Conservation (phyloP, 1,140 invertebrate genomes). For the Schlechtendalia chinensis region DNA sequence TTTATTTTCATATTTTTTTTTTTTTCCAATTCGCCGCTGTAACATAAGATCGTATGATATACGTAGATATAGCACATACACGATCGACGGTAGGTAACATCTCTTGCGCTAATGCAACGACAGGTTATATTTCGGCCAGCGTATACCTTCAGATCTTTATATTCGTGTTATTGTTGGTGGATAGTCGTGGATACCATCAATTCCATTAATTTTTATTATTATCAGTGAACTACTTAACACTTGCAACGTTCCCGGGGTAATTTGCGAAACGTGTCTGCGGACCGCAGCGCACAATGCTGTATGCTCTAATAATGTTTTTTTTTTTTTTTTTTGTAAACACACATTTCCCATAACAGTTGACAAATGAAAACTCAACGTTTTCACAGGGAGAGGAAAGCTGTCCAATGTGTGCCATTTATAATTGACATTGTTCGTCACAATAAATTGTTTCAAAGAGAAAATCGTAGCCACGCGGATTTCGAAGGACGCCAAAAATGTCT, state of each 20-base stretch:
- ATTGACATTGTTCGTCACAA: too few species aligned
- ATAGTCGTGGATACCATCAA: neutral
- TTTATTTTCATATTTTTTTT: slow-evolving; percentile 33
- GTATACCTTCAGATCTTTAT: slow-evolving; percentile 31
- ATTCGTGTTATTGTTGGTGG: slow-evolving; percentile 12
- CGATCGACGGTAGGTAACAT: slow-evolving; percentile 21
- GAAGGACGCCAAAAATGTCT: too few species aligned
- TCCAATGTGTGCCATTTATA: too few species aligned
- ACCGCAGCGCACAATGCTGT: too few species aligned
- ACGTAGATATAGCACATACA: neutral
- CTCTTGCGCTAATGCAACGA: slow-evolving; percentile 32
- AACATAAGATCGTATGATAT: slow-evolving; percentile 37
- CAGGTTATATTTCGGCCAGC: slow-evolving; percentile 34
- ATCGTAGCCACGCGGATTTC: too few species aligned
- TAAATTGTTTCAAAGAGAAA: too few species aligned
- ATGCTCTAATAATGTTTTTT: too few species aligned
- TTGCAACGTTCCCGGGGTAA: neutral
- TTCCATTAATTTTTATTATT: neutral
- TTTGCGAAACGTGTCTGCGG: neutral
- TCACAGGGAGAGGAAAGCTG: too few species aligned
- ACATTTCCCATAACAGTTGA: too few species aligned
- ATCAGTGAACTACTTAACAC: neutral
- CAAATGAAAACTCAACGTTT: too few species aligned
- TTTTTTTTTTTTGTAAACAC: too few species aligned
- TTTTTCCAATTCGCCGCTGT: slow-evolving; percentile 36